These are phyloP conservation scores for Phymastichus coffea DNA, from an alignment of 1,140 invertebrate genomes.

Conservation along the genomic window DNA sequence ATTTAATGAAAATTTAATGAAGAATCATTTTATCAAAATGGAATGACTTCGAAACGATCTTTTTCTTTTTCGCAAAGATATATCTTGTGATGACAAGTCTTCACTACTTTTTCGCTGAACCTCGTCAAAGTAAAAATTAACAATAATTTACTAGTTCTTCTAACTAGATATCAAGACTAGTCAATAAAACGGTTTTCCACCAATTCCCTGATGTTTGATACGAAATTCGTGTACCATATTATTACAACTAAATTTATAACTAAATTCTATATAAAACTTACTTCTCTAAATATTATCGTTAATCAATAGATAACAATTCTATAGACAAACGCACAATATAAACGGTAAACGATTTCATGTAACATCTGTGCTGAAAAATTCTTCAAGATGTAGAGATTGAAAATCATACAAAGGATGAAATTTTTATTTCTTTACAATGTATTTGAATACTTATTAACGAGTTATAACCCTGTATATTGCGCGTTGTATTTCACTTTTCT, in stretches of 20 bases:
- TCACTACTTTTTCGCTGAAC: slow-evolving; percentile 5
- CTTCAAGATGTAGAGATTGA: background rate
- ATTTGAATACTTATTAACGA: slow-evolving; percentile 22
- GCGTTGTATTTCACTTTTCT: slow-evolving; percentile 30
- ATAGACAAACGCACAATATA: slow-evolving; percentile 39
- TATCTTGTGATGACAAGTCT: slow-evolving; percentile 6
- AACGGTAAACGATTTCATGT: slow-evolving; percentile 28
- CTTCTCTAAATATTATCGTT: slow-evolving; percentile 28
- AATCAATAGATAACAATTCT: slow-evolving; percentile 34
- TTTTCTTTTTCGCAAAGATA: slow-evolving; percentile 10
- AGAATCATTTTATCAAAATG: slow-evolving; percentile 4
- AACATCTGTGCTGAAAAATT: background rate
- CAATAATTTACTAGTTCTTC: slow-evolving; percentile 13
- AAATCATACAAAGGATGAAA: slow-evolving; percentile 1
- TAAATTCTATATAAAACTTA: slow-evolving; percentile 19
- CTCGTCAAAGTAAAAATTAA: slow-evolving; percentile 16
- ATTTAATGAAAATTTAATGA: slow-evolving; percentile 8
- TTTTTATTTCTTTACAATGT: background rate
- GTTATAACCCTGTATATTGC: slow-evolving; percentile 41
- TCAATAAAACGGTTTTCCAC: slow-evolving; percentile 1
- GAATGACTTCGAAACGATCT: slow-evolving; percentile 1
- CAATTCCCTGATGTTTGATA: slow-evolving; percentile 30
- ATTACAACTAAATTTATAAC: slow-evolving; percentile 12
- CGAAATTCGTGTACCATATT: background rate
- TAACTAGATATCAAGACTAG: slow-evolving; percentile 21